These are phyloP conservation scores for Pelodiscus sinensis DNA, from an alignment of 2,113 vertebrate species.

Conservation along the genomic window DNA sequence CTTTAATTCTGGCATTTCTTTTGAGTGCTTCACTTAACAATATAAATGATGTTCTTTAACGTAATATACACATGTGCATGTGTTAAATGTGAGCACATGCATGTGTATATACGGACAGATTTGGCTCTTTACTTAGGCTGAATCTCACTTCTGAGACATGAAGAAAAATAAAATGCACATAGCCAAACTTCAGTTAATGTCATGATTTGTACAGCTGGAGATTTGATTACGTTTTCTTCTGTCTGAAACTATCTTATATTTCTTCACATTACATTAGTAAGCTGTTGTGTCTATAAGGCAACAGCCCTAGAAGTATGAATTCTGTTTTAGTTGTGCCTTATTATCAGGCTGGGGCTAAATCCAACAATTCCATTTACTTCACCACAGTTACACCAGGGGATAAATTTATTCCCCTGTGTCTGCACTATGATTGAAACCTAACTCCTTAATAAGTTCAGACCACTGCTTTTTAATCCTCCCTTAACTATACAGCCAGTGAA, in stretches of 20 bases:
- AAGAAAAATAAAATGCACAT: neutral
- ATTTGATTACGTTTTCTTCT: neutral
- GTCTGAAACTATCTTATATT: neutral
- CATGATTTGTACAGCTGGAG: neutral
- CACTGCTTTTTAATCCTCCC: neutral
- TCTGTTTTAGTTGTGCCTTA: neutral
- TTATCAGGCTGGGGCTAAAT: neutral
- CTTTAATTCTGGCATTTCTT: neutral
- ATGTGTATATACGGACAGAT: neutral
- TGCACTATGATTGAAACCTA: neutral
- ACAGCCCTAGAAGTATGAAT: neutral
- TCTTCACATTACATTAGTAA: neutral
- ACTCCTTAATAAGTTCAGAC: neutral
- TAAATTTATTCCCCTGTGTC: constrained; percentile 36
- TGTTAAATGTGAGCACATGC: neutral
- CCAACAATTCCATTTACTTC: neutral
- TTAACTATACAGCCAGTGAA: neutral
- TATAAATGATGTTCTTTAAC: neutral
- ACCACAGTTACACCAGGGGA: neutral
- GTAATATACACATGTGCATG: neutral
- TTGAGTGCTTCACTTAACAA: neutral
- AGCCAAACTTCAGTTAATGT: neutral
- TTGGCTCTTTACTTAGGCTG: neutral
- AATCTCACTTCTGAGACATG: neutral
- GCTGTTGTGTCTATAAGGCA: neutral